A percentile compares a stretch with the other conserved stretches of the same genome.
These are phyloP conservation scores for Hapalemur alaotrensis DNA, from an alignment of 2,797 vertebrate genomes.

Conservation along the genomic window DNA sequence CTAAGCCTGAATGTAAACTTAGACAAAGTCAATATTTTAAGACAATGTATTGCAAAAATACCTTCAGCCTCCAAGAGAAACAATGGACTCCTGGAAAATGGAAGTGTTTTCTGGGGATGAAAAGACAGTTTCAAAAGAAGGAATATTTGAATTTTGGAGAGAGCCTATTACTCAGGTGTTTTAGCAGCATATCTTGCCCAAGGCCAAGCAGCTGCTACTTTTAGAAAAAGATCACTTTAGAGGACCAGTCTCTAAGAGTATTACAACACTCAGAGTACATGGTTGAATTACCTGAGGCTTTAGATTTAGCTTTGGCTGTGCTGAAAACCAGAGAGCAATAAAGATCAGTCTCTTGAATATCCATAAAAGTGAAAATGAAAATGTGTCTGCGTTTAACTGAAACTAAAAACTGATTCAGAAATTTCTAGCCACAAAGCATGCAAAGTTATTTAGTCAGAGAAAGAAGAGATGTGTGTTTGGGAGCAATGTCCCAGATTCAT, in stretches of 20 bases:
- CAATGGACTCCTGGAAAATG: neutral
- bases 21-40: neutral
- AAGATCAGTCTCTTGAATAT: neutral
- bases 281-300: neutral
- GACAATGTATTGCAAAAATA: neutral
- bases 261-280: neutral
- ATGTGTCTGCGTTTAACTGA: neutral
- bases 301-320: neutral
- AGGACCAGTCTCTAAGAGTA: neutral
- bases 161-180: neutral
- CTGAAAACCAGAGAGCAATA: neutral
- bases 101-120: neutral
- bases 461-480: neutral
- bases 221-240: neutral
- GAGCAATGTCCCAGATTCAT: neutral
- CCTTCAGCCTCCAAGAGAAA: neutral
- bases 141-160: neutral
- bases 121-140: neutral
- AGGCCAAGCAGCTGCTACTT: neutral
- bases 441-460: neutral
- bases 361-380: conserved; percentile 40
- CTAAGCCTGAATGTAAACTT: neutral
- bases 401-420: neutral
- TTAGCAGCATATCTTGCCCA: neutral
- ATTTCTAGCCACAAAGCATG: neutral